Conservation (phyloP, 2,888 invertebrate genomes). For the Druceiella hillmani region DNA sequence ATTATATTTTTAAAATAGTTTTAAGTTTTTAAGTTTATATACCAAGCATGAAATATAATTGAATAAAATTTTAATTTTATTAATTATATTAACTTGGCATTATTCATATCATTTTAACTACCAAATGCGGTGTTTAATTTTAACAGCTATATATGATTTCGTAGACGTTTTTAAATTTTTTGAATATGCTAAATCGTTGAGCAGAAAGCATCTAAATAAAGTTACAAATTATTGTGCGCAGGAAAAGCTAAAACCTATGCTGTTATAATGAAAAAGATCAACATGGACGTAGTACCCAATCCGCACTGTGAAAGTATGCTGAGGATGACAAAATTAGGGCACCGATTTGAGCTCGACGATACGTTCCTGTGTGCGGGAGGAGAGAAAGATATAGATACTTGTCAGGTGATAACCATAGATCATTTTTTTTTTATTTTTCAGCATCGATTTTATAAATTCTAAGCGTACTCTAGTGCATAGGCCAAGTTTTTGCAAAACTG, state of each 20-base stretch:
- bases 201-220: neutral
- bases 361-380: conserved; percentile 81
- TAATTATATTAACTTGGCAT: no score
- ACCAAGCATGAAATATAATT: no score
- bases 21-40: no score
- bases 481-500: neutral
- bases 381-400: conserved; percentile 67
- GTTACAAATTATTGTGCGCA: conserved; percentile 26
- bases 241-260: conserved; percentile 58
- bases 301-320: conserved; percentile 56
- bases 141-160: no score
- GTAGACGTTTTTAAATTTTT: no score
- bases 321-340: conserved; percentile 60
- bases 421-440: neutral
- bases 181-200: no score
- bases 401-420: conserved; percentile 38
- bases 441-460: neutral
- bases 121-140: no score
- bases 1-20: no score
- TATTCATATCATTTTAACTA: no score
- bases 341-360: conserved; percentile 57
- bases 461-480: neutral
- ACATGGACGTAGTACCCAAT: conserved; percentile 60
- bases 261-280: conserved; percentile 69
- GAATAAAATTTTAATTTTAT: no score